These are phyloP conservation scores for Micrastur ruficollis DNA, from an alignment of 2,797 vertebrate genomes.

Conservation along the genomic window DNA sequence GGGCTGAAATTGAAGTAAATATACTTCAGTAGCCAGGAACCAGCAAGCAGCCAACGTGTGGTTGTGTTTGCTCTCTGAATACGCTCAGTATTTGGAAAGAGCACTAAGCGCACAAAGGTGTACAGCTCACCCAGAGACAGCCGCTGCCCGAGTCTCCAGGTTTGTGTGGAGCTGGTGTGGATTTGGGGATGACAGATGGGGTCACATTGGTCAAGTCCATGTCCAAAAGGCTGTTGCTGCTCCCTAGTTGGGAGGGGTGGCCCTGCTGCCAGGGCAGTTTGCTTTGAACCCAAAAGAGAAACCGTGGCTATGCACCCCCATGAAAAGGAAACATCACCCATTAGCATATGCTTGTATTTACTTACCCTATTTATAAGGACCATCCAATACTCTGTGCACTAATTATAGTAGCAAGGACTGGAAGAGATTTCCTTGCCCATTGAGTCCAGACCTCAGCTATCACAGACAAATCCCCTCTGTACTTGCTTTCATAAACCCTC, in stretches of 20 bases:
- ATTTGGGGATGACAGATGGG: background rate
- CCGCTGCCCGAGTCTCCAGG: background rate
- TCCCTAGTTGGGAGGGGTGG: background rate
- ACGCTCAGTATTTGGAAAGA: rapidly evolving
- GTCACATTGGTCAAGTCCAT: rapidly evolving
- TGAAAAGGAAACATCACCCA: background rate
- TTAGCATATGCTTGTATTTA: background rate
- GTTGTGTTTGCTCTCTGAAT: background rate
- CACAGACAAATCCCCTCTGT: background rate
- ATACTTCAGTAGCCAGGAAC: background rate
- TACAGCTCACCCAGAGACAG: background rate
- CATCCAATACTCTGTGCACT: background rate
- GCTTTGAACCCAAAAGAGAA: background rate
- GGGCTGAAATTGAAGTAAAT: background rate
- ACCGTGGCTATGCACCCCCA: rapidly evolving
- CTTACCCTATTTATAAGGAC: background rate
- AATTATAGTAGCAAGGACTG: background rate
- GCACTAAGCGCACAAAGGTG: background rate
- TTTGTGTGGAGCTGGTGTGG: background rate
- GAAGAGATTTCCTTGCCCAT: background rate
- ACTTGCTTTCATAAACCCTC: background rate
- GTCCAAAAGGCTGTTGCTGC: background rate
- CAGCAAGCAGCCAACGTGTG: rapidly evolving
- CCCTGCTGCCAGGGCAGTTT: background rate
- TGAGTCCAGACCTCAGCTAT: background rate